Base-by-base conservation (phyloP, 2,888 invertebrate genomes). In the Calameuta pallipes region DNA sequence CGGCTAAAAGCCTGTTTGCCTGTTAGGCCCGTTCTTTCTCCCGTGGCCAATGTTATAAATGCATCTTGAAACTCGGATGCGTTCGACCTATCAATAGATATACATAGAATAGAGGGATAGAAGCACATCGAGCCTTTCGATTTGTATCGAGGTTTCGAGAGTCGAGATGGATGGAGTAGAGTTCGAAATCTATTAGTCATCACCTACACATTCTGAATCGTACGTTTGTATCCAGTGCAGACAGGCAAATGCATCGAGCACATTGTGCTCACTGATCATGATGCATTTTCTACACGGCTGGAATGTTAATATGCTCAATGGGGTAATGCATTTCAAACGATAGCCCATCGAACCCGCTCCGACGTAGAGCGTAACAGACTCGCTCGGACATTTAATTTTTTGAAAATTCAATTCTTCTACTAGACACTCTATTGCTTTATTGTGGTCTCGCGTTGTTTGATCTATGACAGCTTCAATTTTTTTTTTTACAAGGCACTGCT, bases 111-210 rank as follows among this genome's bases (percentile, higher is more conserved):
- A 71, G 31, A 31, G 71, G 34, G 71, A 71, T 71, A 71, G 71
- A 31, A 31, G 71, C 34, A 23, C 71, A 71, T 31, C 71, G 71
- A 82, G 81, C 81, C 81, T 82, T 86, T 89, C 87, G 89, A 88
- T 89, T 87, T 86, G 86, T 85, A 86, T 87, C 87, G 87, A 81
- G 68, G 78, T 81, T 81, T 80, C 83, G 85, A 81, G 86, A 83
- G 80, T 79, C 79, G 76, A 77, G 79, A 79, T 76, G 76, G 88
- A 90, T 90, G 90, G 85, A 86, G 87, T 83, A 80, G 81, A 83
- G 83, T 82, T 83, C 82, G 84, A 89, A 90, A 90, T 90, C 90
- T 90, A 90, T 90, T 90, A 90, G 89, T 90, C 90, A 90, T 90
- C 90, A 87, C 86, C 87, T 88, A 86, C 87, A 87, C 88, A 84